These are phyloP conservation scores for Syngnathus acus DNA, from an alignment of 2,797 vertebrate species.

Conservation along the genomic window DNA sequence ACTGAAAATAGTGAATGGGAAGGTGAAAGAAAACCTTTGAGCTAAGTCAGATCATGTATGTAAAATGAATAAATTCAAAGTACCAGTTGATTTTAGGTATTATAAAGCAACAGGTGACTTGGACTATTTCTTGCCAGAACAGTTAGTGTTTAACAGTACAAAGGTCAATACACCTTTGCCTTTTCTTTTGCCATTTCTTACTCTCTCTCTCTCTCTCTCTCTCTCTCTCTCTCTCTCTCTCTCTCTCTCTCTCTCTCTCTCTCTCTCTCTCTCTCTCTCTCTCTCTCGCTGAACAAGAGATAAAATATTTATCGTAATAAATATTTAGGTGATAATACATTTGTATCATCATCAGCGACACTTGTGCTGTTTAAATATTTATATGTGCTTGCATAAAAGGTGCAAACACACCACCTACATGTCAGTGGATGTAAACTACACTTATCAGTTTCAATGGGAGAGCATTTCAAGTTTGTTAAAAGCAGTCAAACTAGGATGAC, in stretches of 20 bases:
- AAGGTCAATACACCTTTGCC: no score
- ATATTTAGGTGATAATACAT: constrained; percentile 64
- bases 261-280: neutral
- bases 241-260: neutral
- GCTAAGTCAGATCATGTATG: no score
- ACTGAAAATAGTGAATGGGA: no score
- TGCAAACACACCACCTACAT: constrained; percentile 35
- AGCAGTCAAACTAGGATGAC: constrained; percentile 6
- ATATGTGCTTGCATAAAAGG: constrained; percentile 60
- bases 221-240: neutral
- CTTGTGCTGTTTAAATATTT: constrained; percentile 67
- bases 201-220: neutral
- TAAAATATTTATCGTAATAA: constrained; percentile 74
- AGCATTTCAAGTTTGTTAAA: constrained; percentile 14
- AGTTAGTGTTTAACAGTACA: no score
- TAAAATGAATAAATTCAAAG: no score
- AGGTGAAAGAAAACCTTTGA: no score
- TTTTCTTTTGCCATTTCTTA: no score
- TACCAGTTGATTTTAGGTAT: no score
- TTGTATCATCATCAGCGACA: constrained; percentile 55
- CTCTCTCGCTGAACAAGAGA: constrained; percentile 33
- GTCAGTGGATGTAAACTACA: constrained; percentile 16
- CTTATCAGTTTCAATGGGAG: constrained; percentile 9
- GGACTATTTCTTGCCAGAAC: no score
- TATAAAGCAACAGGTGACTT: no score